Evolutionary conservation across 2,888 invertebrate genomes (phyloP).

Genomic region (Hedya salicella): DNA sequence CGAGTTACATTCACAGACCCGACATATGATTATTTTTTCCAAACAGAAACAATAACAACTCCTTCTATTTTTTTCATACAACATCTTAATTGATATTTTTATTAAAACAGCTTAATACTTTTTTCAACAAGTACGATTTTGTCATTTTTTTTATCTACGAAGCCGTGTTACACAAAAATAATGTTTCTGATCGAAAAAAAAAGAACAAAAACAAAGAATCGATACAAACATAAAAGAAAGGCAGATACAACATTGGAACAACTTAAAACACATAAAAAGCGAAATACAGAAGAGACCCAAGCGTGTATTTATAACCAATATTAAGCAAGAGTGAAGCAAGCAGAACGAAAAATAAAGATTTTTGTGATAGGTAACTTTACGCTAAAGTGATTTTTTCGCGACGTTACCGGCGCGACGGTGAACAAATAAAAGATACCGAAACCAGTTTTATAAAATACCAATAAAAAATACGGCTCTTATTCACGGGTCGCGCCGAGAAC

Average conservation of each 20-base stretch:
- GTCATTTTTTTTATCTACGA: background rate
- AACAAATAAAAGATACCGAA: background rate
- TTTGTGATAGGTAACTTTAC: constrained; percentile 20
- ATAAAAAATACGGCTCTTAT: background rate
- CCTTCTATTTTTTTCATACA: background rate
- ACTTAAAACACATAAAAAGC: constrained; percentile 57
- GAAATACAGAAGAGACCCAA: constrained; percentile 59
- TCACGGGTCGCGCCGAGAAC: constrained; percentile 11
- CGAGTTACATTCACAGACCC: constrained; percentile 28
- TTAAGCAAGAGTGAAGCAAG: constrained; percentile 73
- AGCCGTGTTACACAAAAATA: constrained; percentile 44
- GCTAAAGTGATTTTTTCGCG: constrained; percentile 17
- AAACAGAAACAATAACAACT: constrained; percentile 26
- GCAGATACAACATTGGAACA: constrained; percentile 35
- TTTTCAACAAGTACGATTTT: background rate
- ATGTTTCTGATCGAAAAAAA: constrained; percentile 49
- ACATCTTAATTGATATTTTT: too few species aligned
- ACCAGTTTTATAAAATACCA: background rate
- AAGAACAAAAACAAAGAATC: constrained; percentile 46
- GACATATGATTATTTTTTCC: constrained; percentile 9
- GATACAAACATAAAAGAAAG: constrained; percentile 52
- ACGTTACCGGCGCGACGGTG: constrained; percentile 10
- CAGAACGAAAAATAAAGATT: constrained; percentile 54
- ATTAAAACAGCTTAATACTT: too few species aligned
- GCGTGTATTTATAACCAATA: constrained; percentile 59